These are phyloP conservation scores for Lacanobia oleracea DNA, from an alignment of 2,888 invertebrate genomes.

Conservation along the genomic window DNA sequence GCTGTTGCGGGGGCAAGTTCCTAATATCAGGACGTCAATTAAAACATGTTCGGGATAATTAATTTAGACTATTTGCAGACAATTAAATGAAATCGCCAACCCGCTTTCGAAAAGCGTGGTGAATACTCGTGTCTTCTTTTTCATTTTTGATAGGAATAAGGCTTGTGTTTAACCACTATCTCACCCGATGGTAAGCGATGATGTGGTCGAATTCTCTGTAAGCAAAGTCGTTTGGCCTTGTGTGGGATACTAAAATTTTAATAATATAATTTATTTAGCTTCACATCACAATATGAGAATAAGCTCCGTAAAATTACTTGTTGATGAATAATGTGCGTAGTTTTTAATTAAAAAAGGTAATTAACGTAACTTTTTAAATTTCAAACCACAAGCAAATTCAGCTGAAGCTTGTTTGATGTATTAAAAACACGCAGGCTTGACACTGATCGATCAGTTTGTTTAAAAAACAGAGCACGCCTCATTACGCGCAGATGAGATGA, in stretches of 20 bases:
- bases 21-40: not conserved
- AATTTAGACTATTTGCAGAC: not conserved
- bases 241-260: no score
- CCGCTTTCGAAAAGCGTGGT: not conserved
- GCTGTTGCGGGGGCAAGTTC: no score
- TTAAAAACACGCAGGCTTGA: constrained; percentile 32
- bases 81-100: not conserved
- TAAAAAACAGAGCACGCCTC: constrained; percentile 37
- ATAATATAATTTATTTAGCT: not conserved
- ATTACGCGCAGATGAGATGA: constrained; percentile 18
- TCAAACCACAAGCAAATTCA: not conserved
- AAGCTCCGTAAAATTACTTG: not conserved
- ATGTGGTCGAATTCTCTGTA: no score
- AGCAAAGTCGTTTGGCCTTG: no score
- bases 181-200: no score
- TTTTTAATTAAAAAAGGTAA: not conserved
- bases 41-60: not conserved
- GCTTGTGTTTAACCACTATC: no score
- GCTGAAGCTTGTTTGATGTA: constrained; percentile 19
- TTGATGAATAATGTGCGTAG: not conserved
- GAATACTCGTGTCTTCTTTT: no score
- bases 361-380: constrained; percentile 14
- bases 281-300: not conserved
- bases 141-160: no score
- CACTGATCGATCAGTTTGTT: constrained; percentile 53